Evolutionary conservation across 1,140 invertebrate species (phyloP).

Genomic region (Gerris buenoi): DNA sequence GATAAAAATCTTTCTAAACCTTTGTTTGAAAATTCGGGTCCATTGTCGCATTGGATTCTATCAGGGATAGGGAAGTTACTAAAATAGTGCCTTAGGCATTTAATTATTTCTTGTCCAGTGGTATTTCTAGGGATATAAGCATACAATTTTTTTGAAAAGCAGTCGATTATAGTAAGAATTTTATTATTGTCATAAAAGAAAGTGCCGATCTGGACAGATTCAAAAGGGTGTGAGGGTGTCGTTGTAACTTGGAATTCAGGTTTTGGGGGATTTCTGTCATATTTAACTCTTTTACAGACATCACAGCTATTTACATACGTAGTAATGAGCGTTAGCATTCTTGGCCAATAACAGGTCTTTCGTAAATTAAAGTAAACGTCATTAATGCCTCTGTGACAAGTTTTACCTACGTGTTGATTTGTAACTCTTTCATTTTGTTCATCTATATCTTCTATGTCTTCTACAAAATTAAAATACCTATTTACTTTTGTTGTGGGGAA

Average conservation of each 20-base stretch:
- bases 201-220: background rate
- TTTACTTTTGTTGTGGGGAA: background rate
- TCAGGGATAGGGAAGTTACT: background rate
- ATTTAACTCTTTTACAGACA: constrained; percentile 2
- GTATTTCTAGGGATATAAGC: background rate
- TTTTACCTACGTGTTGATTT: constrained; percentile 2
- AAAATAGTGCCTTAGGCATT: background rate
- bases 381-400: constrained; percentile 4
- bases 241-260: background rate
- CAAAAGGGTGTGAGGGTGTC: background rate
- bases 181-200: background rate
- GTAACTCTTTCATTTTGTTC: background rate
- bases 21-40: background rate
- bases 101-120: background rate
- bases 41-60: too few species aligned
- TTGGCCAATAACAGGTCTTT: constrained; percentile 3
- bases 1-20: constrained; percentile 1
- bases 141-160: constrained; percentile 6
- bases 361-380: background rate
- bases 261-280: constrained; percentile 3
- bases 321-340: background rate
- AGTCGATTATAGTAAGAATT: constrained; percentile 1
- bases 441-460: background rate
- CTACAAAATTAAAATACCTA: background rate
- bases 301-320: background rate